Percentiles rank a stretch among this genome's conserved stretches.
These are phyloP conservation scores for Delphinus delphis DNA, from an alignment of 2,113 vertebrate genomes.

Conservation along the genomic window DNA sequence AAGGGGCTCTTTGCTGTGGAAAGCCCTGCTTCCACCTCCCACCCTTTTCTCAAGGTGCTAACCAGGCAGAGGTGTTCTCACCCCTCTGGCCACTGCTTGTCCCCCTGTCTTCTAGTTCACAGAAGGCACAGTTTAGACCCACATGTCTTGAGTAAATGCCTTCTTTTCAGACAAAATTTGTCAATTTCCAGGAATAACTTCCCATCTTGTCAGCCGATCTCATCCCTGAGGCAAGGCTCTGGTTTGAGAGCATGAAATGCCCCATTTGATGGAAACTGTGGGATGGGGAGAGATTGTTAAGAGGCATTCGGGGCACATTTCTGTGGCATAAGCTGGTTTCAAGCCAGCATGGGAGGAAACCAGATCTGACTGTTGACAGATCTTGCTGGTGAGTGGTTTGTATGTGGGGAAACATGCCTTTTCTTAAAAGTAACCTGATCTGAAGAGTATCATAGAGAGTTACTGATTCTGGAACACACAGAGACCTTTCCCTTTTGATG, in stretches of 20 bases:
- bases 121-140: not conserved
- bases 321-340: not conserved
- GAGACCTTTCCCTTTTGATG: not conserved
- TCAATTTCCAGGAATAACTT: conserved; percentile 1
- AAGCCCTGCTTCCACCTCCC: not conserved
- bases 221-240: not conserved
- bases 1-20: not conserved
- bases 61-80: not conserved
- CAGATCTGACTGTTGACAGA: not conserved
- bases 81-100: not conserved
- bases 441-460: conserved; percentile 51
- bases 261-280: not conserved
- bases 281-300: conserved; percentile 34
- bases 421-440: conserved; percentile 61
- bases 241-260: conserved; percentile 13
- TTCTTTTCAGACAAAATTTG: not conserved
- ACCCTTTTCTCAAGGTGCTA: not conserved
- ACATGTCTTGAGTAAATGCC: not conserved
- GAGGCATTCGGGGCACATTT: conserved; percentile 37
- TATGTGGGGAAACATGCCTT: not conserved
- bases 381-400: not conserved
- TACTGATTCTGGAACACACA: not conserved
- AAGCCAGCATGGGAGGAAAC: not conserved
- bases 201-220: conserved; percentile 16
- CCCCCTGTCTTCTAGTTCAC: not conserved